These are phyloP conservation scores for Doryteuthis pealeii DNA, from an alignment of 1,140 invertebrate genomes.

Conservation along the genomic window DNA sequence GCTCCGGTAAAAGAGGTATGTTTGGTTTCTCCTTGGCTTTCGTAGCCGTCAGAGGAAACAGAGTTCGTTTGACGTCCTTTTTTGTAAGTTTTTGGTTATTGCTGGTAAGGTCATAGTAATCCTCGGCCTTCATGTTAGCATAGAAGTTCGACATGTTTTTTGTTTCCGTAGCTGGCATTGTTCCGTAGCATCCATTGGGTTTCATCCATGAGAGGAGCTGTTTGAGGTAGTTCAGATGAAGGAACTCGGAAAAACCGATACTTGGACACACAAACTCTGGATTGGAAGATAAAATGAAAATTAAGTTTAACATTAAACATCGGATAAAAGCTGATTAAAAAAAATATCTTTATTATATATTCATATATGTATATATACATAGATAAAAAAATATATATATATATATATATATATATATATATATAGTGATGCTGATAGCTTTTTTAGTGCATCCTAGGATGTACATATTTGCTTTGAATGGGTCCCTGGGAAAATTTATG, in stretches of 20 bases:
- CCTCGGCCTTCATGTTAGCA: background rate
- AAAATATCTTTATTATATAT: constrained; percentile 3
- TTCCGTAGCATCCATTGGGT: constrained; percentile 46
- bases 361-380: too few species aligned
- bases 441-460: too few species aligned
- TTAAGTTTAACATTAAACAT: background rate
- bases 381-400: background rate
- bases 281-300: constrained; percentile 23
- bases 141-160: constrained; percentile 1
- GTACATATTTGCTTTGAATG: too few species aligned
- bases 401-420: background rate
- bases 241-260: constrained; percentile 49
- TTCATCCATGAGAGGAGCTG: constrained; percentile 50
- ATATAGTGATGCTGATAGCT: too few species aligned
- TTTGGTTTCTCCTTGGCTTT: background rate
- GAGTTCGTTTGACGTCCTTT: too few species aligned
- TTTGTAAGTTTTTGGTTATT: too few species aligned
- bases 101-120: background rate
- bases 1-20: background rate
- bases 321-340: background rate
- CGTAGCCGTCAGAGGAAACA: background rate
- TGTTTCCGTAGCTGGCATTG: constrained; percentile 14
- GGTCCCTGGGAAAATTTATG: too few species aligned
- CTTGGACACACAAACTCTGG: constrained; percentile 52
- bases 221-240: constrained; percentile 43